Conservation (phyloP, 2,888 invertebrate species). For the Andricus curvator region DNA sequence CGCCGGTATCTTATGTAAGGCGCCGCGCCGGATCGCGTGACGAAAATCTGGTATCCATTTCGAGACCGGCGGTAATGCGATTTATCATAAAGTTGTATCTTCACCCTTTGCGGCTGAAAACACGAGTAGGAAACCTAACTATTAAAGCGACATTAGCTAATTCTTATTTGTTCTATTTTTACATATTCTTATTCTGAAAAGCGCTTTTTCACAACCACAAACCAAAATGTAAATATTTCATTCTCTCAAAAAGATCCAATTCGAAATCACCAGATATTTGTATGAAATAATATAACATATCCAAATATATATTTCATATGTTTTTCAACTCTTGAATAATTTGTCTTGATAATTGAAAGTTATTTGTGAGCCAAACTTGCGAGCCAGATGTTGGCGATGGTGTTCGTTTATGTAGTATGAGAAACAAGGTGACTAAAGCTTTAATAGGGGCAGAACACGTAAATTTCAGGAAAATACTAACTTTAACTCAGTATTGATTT, state of each 20-base stretch:
- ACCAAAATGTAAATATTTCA: too few species aligned
- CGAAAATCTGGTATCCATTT: constrained; percentile 34
- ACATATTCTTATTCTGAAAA: not conserved
- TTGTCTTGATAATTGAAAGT: not conserved
- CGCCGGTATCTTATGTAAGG: not conserved
- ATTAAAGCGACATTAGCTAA: not conserved
- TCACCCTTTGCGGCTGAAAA: constrained; percentile 1
- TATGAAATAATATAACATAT: too few species aligned
- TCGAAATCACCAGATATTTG: too few species aligned
- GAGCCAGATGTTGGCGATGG: not conserved
- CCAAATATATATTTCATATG: too few species aligned
- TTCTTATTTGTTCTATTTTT: not conserved
- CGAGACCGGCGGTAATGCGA: constrained; percentile 14
- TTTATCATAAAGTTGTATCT: constrained; percentile 37
- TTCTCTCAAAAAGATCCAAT: too few species aligned
- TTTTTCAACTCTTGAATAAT: not conserved
- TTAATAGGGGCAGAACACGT: not conserved
- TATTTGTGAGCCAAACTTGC: not conserved
- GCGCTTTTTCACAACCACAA: too few species aligned
- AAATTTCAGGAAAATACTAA: not conserved
- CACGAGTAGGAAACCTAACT: constrained; percentile 3
- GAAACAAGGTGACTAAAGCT: not conserved
- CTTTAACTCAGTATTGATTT: not conserved
- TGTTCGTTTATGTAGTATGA: not conserved
- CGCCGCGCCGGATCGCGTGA: constrained; percentile 4